These are phyloP conservation scores for Leucopternis melanops DNA, from an alignment of 2,113 vertebrate species.

Conservation along the genomic window DNA sequence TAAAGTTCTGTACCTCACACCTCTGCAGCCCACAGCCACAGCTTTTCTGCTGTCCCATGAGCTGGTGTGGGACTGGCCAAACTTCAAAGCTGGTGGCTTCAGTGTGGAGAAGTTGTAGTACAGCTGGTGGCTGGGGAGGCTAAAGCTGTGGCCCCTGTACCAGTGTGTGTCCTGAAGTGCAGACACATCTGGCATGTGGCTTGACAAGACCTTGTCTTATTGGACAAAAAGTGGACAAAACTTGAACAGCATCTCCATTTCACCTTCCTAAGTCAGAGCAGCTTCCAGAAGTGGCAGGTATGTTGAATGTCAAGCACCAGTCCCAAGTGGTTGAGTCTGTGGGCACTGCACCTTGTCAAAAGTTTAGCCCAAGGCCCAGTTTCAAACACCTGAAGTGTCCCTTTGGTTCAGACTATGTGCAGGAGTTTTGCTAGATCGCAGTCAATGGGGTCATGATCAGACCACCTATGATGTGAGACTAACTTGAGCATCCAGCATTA, in stretches of 20 bases:
- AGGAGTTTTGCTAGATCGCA: background rate
- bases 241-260: background rate
- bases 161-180: fast-evolving
- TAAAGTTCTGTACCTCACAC: background rate
- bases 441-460: background rate
- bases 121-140: background rate
- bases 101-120: background rate
- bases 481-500: background rate
- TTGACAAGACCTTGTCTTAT: background rate
- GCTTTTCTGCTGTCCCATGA: background rate
- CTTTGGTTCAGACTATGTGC: background rate
- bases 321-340: background rate
- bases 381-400: background rate
- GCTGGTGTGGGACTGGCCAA: background rate
- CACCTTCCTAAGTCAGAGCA: background rate
- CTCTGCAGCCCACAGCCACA: background rate
- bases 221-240: background rate
- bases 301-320: background rate
- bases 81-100: background rate
- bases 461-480: background rate
- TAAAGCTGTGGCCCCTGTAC: background rate
- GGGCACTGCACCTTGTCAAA: background rate
- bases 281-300: background rate
- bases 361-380: background rate
- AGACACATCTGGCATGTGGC: background rate